phyloP scores from a whole-genome alignment of 2,113 vertebrate species.

The Isurus oxyrinchus region DNA sequence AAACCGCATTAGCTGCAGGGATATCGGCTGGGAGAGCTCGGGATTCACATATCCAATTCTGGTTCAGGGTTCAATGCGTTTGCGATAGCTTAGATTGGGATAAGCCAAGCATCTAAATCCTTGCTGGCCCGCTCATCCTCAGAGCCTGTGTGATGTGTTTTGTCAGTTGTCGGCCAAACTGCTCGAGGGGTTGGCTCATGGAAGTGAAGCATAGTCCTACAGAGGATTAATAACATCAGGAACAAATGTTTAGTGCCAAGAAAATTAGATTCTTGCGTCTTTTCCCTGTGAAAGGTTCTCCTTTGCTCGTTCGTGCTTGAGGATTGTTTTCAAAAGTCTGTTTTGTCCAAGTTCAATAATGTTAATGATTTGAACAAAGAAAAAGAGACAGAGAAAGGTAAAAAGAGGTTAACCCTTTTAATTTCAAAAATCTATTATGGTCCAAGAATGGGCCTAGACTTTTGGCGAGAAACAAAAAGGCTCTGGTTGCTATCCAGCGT shows the following conservation, averaged over 20 bases:
- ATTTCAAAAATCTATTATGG: not conserved
- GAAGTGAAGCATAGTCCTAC: not conserved
- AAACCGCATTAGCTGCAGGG: not conserved
- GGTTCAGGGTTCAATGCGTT: slow-evolving; percentile 5
- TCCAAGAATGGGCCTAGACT: not conserved
- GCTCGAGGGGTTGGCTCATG: not conserved
- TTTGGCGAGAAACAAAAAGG: not conserved
- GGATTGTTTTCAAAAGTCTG: not conserved
- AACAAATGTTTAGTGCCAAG: not conserved
- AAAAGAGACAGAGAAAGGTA: not conserved
- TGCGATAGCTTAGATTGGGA: not conserved
- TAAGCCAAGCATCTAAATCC: slow-evolving; percentile 3
- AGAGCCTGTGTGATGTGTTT: not conserved
- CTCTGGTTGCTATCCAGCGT: not conserved
- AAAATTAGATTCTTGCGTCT: slow-evolving; percentile 15
- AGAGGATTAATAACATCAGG: slow-evolving; percentile 11
- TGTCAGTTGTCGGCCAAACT: not conserved
- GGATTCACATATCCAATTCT: not conserved
- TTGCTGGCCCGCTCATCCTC: not conserved
- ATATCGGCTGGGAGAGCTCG: not conserved
- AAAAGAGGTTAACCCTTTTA: not conserved
- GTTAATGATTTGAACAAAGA: too few species aligned
- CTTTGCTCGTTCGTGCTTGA: not conserved
- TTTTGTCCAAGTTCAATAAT: not conserved
- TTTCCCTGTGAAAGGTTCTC: not conserved